These are phyloP conservation scores for Pelochelys cantorii DNA, from an alignment of 2,797 vertebrate genomes.

Conservation along the genomic window DNA sequence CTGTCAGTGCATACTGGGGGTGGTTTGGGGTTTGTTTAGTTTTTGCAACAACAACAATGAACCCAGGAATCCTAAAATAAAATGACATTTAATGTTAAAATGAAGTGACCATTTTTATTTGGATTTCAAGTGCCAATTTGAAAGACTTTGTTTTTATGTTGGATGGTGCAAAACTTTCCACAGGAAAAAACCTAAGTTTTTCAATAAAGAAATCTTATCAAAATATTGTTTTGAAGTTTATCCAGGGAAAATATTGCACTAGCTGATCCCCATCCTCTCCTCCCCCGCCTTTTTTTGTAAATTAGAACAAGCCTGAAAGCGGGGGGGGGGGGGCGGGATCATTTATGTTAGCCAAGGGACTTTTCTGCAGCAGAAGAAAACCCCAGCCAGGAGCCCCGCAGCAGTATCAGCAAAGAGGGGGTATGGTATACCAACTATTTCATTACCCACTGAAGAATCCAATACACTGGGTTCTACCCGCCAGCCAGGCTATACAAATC, in stretches of 20 bases:
- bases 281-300: too few relatives aligned
- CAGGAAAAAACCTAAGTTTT: neutral
- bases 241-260: neutral
- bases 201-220: neutral
- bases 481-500: too few relatives aligned
- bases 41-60: neutral
- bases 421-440: neutral
- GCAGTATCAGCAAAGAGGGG: neutral
- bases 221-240: neutral
- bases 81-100: neutral
- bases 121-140: neutral
- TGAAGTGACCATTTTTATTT: neutral
- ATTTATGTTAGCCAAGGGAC: neutral
- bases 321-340: too few relatives aligned
- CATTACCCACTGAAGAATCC: neutral
- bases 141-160: neutral
- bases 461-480: neutral
- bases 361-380: neutral
- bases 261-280: too few relatives aligned
- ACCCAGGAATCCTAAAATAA: too few relatives aligned
- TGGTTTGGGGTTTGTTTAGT: neutral
- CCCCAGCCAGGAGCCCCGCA: neutral
- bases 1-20: neutral
- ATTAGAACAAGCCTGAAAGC: too few relatives aligned
- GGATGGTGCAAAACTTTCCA: neutral